Evolutionary conservation across 2,797 vertebrate genomes (phyloP), one percentile per base, ranked within the genome.

Genomic region (Lateolabrax maculatus): DNA sequence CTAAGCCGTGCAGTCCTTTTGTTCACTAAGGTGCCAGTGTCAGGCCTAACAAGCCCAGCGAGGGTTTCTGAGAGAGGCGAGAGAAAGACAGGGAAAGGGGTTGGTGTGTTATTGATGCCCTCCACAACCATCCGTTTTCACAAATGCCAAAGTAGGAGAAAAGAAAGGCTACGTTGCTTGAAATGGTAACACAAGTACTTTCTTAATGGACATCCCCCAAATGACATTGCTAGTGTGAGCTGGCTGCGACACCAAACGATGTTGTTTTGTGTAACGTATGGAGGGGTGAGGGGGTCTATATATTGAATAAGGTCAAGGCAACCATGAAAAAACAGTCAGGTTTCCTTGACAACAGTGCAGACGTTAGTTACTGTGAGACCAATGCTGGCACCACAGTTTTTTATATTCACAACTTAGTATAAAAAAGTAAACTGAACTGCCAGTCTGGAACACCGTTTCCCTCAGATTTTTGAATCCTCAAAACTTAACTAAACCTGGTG

Each of bases 1-100:
- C 90, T 91, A 95, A 95, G 93, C 95, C 95, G 92, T 92, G 92
- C 94, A 96, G 83, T 93, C 94, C 96, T 95, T 97, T 97, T 98
- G 97, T 96, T 96, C 96, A 90, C 95, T 93, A 93, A 95, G 96
- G 95, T 93, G 94, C 93, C 94, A 93, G 95, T 96, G 96, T 97
- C 95, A 95, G 96, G 94, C 95, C 96, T 96, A 97, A 97, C 97
- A 96, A 97, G 96, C 94, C 95, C 80, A 18, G 71, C 46, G 51
- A 89, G 68, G 79, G 84, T 84, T 79, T 84, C 80, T 52, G 69
- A 68, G 80, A 80, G 77, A 78, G 56, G 66, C 70, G 71, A 71
- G 60, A 75, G 86, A 78, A 52, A 51, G 83, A 73, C 56, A 27
- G 68, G 36, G 77, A 74, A 76, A 75, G 79, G 77, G 44, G 64